Base-by-base conservation (phyloP, 2,888 invertebrate genomes). In the Parapristionchus giblindavisi region DNA sequence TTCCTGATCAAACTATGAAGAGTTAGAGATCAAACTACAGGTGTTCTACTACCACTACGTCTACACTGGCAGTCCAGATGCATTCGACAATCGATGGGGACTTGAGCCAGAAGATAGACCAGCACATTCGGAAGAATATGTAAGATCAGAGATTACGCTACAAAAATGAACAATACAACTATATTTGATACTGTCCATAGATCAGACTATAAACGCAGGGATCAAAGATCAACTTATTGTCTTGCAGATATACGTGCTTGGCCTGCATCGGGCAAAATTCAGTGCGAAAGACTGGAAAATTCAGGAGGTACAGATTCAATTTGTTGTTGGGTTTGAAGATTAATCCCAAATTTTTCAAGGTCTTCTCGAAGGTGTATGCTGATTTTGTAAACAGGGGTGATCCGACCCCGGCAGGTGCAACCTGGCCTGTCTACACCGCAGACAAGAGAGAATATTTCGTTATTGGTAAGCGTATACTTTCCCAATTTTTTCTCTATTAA, bases 71-170 rank as follows among this genome's bases (percentile, higher is more conserved):
- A 51, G 48, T 32, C 48, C 32, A 2, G 8, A 36, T 43, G 66
- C 66, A 24, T 66, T 66, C 48, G 66, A 66, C 24, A 66, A 66
- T 48, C 6, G 21, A 66, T 66, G 66, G 66, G 66, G 32, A 29
- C 34, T 66, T 43, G 32, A 43, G 4, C 3, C 24, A 11, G 66
- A 66, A 27, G 66, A 66, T 51, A 21, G 66, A 48, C 66, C 66
- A 1, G 66, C 66, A n/a, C 66, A 66, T 27, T 66, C 66, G 1
- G 66, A 66, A 29, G 66, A 66, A 66, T 66, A 66, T 34, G 66
- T 66, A n/a, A 32, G 6, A 54, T 54, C n/a, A 14, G 5, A 54
- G 6, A 14, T 6, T 24, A 14, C 17, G 27, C 56, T 54, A 14
- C 56, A 14, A n/a, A n/a, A n/a, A n/a, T n/a, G n/a, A n/a, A n/a